Base-by-base conservation (phyloP, 2,797 vertebrate species). In the Coregonus suidteri region DNA sequence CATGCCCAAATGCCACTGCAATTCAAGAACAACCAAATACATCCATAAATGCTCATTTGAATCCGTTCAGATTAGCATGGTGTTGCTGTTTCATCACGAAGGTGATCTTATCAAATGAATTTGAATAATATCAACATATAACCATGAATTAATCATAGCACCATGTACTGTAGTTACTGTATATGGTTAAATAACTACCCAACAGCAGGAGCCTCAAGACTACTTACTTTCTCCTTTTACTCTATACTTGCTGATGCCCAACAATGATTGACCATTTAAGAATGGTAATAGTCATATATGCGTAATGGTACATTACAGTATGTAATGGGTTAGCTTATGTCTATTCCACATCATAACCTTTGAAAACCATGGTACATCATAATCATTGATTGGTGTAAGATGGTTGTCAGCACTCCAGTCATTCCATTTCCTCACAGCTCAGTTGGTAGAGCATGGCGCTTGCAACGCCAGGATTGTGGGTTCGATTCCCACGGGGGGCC, bases 11-110 rank as follows among this genome's bases (percentile, higher is more conserved):
- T 6, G 41, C 41, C 9, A 59, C 18, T 1, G 2, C 56, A 20
- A 59, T n/a, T 59, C 56, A 59, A 59, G n/a, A 20, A 20, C 18
- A 0, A 6, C 54, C 16, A 18, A 59, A 59, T 59, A 59, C 52
- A 73, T 70, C 62, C 35, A 73, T 25, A 65, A 67, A 83, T 20
- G 41, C 47, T 72, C 35, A 74, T 79, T 73, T 6, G 66, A 71
- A 41, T 41, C 37, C 37, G 6, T 41, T 59, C 0, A 73, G 20
- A 34, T 66, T 37, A 73, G 25, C 62, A 64, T 20, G 53, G 41
- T 51, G 62, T 18, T 73, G 16, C 47, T 81, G 79, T 81, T 30
- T 62, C 62, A 77, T 64, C 16, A 6, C 62, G 56, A 68, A 71
- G 47, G 18, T 51, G 37, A 64, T 71, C 56, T 65, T 14, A 74